Evolutionary conservation across 2,113 vertebrate genomes (phyloP).

Genomic region (Caranx melampygus): DNA sequence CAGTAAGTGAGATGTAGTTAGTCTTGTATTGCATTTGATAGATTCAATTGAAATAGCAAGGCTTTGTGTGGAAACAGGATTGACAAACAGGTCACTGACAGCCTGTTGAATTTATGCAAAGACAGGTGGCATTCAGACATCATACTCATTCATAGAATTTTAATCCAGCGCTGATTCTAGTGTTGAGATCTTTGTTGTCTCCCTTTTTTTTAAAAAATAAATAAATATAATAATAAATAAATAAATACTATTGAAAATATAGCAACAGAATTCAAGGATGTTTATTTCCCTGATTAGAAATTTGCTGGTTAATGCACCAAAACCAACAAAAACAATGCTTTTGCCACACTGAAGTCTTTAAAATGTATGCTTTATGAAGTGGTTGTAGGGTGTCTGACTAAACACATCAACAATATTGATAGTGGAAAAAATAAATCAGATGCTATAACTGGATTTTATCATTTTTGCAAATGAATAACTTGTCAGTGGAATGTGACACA

Average conservation of each 20-base stretch:
- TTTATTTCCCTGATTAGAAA: neutral
- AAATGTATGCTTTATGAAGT: constrained; percentile 7
- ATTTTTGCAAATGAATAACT: constrained; percentile 13
- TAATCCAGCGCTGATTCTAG: constrained; percentile 17
- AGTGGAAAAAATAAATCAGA: neutral
- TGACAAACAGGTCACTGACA: neutral
- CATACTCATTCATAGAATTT: constrained; percentile 23
- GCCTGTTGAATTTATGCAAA: constrained; percentile 64
- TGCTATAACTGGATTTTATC: constrained; percentile 1
- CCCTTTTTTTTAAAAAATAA: neutral
- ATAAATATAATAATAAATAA: neutral
- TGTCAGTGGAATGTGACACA: constrained; percentile 7
- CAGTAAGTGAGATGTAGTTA: constrained; percentile 35
- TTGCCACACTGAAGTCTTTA: constrained; percentile 13
- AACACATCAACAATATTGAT: neutral
- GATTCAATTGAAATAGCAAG: constrained; percentile 30
- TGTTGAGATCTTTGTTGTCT: constrained; percentile 20
- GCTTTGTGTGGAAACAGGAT: constrained; percentile 42
- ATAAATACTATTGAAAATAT: constrained; percentile 1
- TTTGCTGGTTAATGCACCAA: neutral
- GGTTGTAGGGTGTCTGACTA: neutral
- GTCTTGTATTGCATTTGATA: constrained; percentile 36
- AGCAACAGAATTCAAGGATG: neutral
- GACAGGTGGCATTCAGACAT: constrained; percentile 29
- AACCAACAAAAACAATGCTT: constrained; percentile 6